Evolutionary conservation across 2,888 invertebrate species (phyloP).

Genomic region (Pristionchus exspectatus): DNA sequence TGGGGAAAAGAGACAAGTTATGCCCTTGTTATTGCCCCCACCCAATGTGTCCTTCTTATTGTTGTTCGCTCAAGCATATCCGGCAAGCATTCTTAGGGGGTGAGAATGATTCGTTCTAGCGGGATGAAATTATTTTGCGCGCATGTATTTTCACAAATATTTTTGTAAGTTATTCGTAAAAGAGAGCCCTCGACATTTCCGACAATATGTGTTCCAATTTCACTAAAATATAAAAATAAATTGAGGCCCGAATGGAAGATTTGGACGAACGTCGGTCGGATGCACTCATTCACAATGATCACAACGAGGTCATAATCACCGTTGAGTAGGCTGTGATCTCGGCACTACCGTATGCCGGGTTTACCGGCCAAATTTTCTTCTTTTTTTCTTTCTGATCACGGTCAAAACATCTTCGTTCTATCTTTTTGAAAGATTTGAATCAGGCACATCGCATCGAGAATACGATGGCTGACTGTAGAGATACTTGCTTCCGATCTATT

Average conservation of each 20-base stretch:
- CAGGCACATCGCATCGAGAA: conserved; percentile 69
- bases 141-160: no score
- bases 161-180: not conserved
- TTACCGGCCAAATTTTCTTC: no score
- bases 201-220: not conserved
- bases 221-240: not conserved
- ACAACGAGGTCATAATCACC: conserved; percentile 1
- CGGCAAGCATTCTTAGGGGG: no score
- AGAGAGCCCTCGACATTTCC: not conserved
- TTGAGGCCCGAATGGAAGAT: conserved; percentile 51
- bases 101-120: no score
- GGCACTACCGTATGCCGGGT: no score
- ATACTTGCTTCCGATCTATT: conserved; percentile 71
- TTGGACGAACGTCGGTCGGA: conserved; percentile 19
- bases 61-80: no score
- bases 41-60: no score
- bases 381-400: not conserved
- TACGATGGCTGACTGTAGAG: conserved; percentile 71
- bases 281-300: conserved; percentile 51
- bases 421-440: no score
- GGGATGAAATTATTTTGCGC: no score
- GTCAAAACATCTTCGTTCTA: not conserved
- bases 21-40: no score
- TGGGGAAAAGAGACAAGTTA: not conserved
- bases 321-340: not conserved